These are phyloP conservation scores for Numenius arquata DNA, from an alignment of 2,113 vertebrate genomes.

Conservation along the genomic window DNA sequence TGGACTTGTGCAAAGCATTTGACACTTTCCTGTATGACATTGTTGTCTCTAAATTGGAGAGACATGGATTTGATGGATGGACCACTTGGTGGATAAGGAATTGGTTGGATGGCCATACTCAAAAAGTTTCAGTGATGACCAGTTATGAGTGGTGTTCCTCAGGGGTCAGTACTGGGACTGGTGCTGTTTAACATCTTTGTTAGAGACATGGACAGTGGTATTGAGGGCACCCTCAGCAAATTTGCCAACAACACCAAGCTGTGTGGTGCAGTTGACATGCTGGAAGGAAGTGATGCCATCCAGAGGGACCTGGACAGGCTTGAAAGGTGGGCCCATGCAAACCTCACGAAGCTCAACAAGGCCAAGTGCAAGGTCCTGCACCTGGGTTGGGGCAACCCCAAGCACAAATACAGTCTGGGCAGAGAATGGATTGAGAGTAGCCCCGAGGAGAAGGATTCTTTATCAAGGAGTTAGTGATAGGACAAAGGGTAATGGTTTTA, in stretches of 20 bases:
- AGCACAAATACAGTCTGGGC: neutral
- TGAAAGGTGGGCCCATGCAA: neutral
- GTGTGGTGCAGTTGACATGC: too few species aligned
- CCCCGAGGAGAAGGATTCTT: neutral
- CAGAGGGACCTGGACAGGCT: neutral
- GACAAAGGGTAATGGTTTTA: neutral
- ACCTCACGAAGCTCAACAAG: neutral
- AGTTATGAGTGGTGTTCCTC: neutral
- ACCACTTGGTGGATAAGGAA: neutral
- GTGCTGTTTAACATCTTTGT: neutral
- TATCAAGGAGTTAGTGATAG: neutral
- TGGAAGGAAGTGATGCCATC: neutral
- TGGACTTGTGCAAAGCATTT: neutral
- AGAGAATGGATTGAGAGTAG: neutral
- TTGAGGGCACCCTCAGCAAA: neutral
- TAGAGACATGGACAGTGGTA: too few species aligned
- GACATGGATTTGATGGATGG: neutral
- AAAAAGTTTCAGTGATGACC: neutral
- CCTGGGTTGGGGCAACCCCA: neutral
- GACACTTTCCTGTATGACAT: neutral
- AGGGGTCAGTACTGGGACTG: neutral
- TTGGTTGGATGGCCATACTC: neutral
- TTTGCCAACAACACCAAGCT: neutral
- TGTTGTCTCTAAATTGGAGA: neutral
- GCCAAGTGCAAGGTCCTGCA: neutral